A percentile compares a stretch with the other conserved stretches of the same genome.
phyloP scores from a whole-genome alignment of 2,888 invertebrate species.

The Clepsis dumicolana region DNA sequence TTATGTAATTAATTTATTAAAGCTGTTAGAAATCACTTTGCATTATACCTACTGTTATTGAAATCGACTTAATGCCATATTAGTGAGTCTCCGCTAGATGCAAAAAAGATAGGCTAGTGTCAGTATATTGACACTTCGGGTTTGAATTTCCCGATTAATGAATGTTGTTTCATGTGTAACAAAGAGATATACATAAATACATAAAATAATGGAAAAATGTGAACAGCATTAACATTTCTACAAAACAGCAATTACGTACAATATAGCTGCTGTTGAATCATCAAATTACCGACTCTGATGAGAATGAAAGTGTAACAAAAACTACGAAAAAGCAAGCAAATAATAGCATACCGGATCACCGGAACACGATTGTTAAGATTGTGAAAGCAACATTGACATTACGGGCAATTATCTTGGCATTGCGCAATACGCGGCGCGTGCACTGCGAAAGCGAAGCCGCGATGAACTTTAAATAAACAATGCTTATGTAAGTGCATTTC shows the following conservation, averaged over 20 bases:
- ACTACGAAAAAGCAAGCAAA: constrained; percentile 65
- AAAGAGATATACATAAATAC: too few relatives aligned
- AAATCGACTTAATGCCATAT: too few relatives aligned
- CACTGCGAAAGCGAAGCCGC: constrained; percentile 72
- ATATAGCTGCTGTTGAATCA: neutral
- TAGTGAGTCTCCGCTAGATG: too few relatives aligned
- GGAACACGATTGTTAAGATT: constrained; percentile 66
- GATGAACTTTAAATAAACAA: constrained; percentile 67
- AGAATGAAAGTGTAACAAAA: constrained; percentile 66
- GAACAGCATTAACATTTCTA: too few relatives aligned
- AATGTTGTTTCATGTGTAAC: too few relatives aligned
- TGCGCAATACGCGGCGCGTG: constrained; percentile 64
- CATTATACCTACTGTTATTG: too few relatives aligned
- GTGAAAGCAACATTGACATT: constrained; percentile 85
- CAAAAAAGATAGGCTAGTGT: too few relatives aligned
- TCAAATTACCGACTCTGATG: constrained; percentile 39
- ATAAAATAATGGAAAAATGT: too few relatives aligned
- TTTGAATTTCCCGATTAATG: too few relatives aligned
- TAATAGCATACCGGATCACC: constrained; percentile 67
- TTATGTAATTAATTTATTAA: too few relatives aligned
- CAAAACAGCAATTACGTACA: neutral
- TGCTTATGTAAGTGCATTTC: constrained; percentile 77
- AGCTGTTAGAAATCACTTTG: too few relatives aligned
- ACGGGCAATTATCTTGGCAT: constrained; percentile 72
- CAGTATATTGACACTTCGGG: too few relatives aligned